Evolutionary conservation across 2,888 invertebrate genomes (phyloP), one percentile per base, ranked within the genome.

Genomic region (Apamea sordens): DNA sequence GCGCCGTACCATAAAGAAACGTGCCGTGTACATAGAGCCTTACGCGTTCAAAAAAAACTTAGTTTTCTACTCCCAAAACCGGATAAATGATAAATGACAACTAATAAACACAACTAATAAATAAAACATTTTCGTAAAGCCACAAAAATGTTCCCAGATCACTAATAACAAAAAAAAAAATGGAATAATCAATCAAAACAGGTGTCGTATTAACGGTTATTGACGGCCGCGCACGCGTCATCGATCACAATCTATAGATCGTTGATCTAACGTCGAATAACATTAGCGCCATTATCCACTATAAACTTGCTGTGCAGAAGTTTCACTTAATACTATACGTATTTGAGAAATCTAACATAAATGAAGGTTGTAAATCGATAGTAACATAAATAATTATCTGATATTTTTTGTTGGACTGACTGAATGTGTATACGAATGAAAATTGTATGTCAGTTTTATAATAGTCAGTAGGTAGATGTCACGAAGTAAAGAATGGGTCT

Each of bases 241-340:
- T 91, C 88, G 91, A 91, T 91, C 93, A 92, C 87, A 92, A 92
- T 92, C 90, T 90, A 92, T 92, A 91, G 93, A 93, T 92, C 93
- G 91, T 90, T 93, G 92, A 92, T 92, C 91, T 89, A 91, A 86
- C 84, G 84, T 83, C 82, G 86, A 90, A 87, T 91, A 90, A 87
- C 86, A 91, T 92, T 89, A 89, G 84, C 78, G 90, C 82, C 84
- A 85, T 81, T 75, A 86, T 88, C 70, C 24, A 47, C 70, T 67
- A 71, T 61, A 67, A 73, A 82, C 44, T 64, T 13, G 2, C 44
- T 8, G 8, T 8, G 13, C 6, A 80, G 77, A 85, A 87, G 85
- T 56, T 65, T 24, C 15, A 74, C 21, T 74, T 8, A 53, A 59
- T 18, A 36, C 8, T 2, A 36, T 11, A 36, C 5, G 21, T 24